Evolutionary conservation across 1,140 invertebrate genomes (phyloP).

Genomic region (Doryteuthis pealeii): DNA sequence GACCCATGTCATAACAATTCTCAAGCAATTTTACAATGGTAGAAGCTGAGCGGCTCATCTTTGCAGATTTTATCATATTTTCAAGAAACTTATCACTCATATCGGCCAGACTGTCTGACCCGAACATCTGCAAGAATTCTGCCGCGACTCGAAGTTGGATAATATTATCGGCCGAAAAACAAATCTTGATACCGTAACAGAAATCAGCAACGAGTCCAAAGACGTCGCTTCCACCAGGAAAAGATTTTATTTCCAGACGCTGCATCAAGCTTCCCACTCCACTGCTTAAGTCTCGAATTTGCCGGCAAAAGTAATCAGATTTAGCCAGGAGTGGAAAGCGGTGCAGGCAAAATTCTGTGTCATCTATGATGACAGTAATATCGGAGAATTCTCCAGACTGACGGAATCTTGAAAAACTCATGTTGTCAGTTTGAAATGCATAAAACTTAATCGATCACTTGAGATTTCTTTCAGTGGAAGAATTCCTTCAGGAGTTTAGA

Average conservation of each 20-base stretch:
- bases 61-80: conserved; percentile 50
- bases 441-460: background rate
- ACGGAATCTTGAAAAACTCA: conserved; percentile 58
- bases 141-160: conserved; percentile 54
- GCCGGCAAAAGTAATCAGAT: conserved; percentile 53
- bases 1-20: conserved; percentile 39
- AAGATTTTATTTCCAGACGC: conserved; percentile 43
- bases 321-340: conserved; percentile 55
- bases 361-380: conserved; percentile 46
- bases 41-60: conserved; percentile 42
- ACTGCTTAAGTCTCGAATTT: conserved; percentile 29
- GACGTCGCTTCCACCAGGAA: conserved; percentile 53
- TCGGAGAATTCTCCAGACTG: conserved; percentile 55
- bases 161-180: conserved; percentile 48
- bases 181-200: conserved; percentile 56
- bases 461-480: background rate
- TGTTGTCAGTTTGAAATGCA: conserved; percentile 19
- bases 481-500: background rate
- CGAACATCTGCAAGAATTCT: conserved; percentile 51
- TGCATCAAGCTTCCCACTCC: conserved; percentile 11
- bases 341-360: conserved; percentile 48
- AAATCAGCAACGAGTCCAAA: conserved; percentile 55
- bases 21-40: conserved; percentile 40
- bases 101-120: conserved; percentile 49
- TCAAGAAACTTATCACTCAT: conserved; percentile 51